Conservation (phyloP, 2,113 vertebrate species). For the Odocoileus hemionus region DNA sequence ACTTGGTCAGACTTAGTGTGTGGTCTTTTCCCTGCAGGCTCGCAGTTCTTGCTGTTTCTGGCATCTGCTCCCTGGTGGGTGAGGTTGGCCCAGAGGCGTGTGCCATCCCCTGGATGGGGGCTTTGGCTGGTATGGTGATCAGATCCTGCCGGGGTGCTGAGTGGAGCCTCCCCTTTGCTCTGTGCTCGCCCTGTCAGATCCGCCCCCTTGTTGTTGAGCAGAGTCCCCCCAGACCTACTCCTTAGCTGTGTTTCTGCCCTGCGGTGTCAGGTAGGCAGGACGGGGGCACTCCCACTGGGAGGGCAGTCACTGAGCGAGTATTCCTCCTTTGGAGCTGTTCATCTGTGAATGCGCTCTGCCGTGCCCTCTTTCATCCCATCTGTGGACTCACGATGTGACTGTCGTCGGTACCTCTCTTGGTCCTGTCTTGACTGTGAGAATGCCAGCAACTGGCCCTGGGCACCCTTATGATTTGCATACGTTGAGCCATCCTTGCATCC, state of each 20-base stretch:
- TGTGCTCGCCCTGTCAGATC: neutral
- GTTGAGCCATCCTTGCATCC: neutral
- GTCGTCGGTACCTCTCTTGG: neutral
- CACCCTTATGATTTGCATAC: neutral
- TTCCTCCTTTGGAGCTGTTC: neutral
- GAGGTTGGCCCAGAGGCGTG: neutral
- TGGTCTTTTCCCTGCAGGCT: neutral
- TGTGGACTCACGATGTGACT: neutral
- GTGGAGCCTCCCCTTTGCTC: neutral
- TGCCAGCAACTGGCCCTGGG: neutral
- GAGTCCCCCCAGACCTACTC: neutral
- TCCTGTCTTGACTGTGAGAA: neutral
- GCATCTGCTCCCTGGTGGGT: neutral
- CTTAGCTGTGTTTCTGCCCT: neutral
- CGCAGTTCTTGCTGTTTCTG: neutral
- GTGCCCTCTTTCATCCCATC: neutral
- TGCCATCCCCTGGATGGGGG: neutral
- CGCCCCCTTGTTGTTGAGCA: neutral
- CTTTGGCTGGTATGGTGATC: neutral
- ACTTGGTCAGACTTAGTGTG: neutral
- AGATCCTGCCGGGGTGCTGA: neutral
- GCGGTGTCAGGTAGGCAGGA: neutral
- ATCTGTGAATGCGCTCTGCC: neutral
- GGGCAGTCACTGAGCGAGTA: neutral
- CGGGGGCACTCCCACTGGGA: neutral